These are phyloP conservation scores for Equus quagga DNA, from an alignment of 2,113 vertebrate genomes.

Conservation along the genomic window DNA sequence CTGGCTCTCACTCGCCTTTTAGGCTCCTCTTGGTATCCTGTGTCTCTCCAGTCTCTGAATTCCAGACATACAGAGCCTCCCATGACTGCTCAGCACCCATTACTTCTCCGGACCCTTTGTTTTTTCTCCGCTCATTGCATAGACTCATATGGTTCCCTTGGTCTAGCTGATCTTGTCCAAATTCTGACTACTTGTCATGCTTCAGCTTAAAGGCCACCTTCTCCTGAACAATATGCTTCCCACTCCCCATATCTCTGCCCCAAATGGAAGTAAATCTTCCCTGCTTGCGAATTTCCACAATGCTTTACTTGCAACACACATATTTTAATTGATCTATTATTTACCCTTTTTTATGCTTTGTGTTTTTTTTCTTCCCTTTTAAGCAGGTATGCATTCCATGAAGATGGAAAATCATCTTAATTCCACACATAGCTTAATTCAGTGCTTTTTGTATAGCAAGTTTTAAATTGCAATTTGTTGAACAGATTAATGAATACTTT, in stretches of 20 bases:
- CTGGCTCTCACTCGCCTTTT: not conserved
- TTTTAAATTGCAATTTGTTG: slow-evolving; percentile 71
- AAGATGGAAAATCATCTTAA: not conserved
- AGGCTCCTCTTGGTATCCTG: not conserved
- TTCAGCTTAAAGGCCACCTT: not conserved
- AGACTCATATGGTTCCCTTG: not conserved
- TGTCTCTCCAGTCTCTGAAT: not conserved
- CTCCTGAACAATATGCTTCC: not conserved
- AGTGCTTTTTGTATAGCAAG: not conserved
- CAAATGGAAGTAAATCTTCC: not conserved
- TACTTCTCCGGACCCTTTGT: not conserved
- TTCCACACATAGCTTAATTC: slow-evolving; percentile 45
- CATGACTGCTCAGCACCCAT: not conserved
- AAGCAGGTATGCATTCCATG: not conserved
- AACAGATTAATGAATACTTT: slow-evolving; percentile 73
- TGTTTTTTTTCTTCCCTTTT: not conserved
- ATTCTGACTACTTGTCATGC: not conserved
- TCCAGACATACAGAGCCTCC: not conserved
- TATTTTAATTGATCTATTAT: slow-evolving; percentile 32
- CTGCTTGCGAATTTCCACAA: not conserved
- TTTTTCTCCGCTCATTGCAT: not conserved
- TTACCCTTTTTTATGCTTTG: slow-evolving; percentile 25
- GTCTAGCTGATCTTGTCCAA: not conserved
- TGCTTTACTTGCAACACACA: not conserved
- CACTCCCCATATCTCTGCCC: not conserved